Conservation (phyloP, 2,888 invertebrate genomes). For the Heliconius hortense region DNA sequence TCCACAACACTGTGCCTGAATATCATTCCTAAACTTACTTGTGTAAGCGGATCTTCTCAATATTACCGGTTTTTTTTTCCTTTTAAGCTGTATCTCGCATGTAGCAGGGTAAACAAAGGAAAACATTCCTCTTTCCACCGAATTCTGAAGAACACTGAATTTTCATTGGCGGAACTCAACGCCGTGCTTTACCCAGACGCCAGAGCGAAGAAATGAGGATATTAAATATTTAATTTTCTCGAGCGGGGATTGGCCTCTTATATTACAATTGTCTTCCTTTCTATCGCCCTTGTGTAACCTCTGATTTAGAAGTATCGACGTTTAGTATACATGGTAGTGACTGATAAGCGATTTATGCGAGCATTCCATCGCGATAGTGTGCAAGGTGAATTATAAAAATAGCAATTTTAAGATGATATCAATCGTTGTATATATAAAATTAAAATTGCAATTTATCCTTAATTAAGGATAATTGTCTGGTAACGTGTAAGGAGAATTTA, state of each 20-base stretch:
- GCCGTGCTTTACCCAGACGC: no score
- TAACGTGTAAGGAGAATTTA: not conserved
- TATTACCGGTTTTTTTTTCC: not conserved
- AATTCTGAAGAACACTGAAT: no score
- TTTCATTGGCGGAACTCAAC: no score
- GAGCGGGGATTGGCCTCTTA: not conserved
- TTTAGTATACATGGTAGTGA: constrained; percentile 22
- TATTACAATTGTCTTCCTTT: constrained; percentile 4
- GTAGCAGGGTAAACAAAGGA: no score
- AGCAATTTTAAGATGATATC: not conserved
- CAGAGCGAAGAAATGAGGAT: no score
- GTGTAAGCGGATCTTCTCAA: constrained; percentile 19
- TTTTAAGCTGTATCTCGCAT: not conserved
- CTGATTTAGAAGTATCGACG: constrained; percentile 18
- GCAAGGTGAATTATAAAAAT: constrained; percentile 17
- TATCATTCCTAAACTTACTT: constrained; percentile 55
- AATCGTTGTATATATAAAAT: not conserved
- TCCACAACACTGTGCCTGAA: constrained; percentile 52
- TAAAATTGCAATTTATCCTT: not conserved
- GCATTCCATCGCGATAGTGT: constrained; percentile 43
- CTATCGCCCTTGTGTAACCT: constrained; percentile 23
- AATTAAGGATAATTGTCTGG: not conserved
- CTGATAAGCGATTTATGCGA: constrained; percentile 39
- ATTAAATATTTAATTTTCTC: no score
- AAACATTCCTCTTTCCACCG: no score